Conservation (phyloP, 2,888 invertebrate genomes). For the Idaea aversata region DNA sequence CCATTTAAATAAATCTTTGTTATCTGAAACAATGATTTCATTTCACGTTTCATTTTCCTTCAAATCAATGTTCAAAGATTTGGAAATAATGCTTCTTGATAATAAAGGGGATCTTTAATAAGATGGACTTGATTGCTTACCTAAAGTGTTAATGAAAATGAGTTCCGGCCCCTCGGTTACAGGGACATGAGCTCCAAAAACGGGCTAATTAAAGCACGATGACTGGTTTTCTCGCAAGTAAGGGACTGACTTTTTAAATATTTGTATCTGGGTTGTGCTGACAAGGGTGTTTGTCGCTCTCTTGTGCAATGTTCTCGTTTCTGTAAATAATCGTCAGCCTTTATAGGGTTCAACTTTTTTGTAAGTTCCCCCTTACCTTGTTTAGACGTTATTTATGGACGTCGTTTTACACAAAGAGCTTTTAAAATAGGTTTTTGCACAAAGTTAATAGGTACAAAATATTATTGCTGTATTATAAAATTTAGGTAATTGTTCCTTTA, state of each 20-base stretch:
- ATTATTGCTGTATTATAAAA: no score
- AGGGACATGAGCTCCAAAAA: constrained; percentile 8
- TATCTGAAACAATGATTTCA: no score
- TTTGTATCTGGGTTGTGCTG: constrained; percentile 22
- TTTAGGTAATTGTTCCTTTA: no score
- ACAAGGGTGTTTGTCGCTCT: constrained; percentile 17
- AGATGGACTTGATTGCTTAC: background rate
- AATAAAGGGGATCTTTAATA: background rate
- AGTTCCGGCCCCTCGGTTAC: constrained; percentile 11
- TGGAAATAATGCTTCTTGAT: background rate
- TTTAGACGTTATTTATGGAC: background rate
- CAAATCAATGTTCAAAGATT: no score
- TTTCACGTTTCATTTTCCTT: no score
- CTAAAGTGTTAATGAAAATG: background rate
- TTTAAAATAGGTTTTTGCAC: background rate
- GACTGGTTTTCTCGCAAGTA: constrained; percentile 11
- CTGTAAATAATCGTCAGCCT: background rate
- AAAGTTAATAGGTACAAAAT: no score
- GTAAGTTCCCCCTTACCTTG: background rate
- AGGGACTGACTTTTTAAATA: constrained; percentile 27
- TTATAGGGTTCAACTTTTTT: background rate
- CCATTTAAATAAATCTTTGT: no score
- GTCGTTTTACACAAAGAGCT: background rate
- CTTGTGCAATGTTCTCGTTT: background rate
- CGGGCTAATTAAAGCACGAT: constrained; percentile 18